A percentile compares a stretch with the other conserved stretches of the same genome.
Conservation (phyloP, 2,888 invertebrate species). For the Cheilosia soror region DNA sequence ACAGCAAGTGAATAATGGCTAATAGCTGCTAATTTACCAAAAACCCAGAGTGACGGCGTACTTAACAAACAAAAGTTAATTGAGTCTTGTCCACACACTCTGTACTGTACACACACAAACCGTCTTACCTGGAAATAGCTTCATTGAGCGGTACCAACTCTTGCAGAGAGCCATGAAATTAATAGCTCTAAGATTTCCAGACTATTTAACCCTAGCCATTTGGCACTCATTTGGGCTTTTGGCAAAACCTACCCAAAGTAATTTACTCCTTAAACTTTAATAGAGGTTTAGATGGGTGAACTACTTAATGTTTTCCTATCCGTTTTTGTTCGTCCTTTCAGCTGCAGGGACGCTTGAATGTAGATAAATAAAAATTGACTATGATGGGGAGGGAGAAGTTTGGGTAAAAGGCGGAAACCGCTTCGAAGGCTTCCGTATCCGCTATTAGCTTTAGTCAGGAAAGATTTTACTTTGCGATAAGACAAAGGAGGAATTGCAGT, state of each 20-base stretch:
- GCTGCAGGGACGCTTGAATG: conserved; percentile 52
- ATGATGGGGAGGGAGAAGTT: conserved; percentile 1
- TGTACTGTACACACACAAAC: not conserved
- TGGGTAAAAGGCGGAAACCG: conserved; percentile 65
- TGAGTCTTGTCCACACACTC: conserved; percentile 58
- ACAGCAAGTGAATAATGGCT: conserved; percentile 40
- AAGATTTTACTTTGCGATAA: conserved; percentile 66
- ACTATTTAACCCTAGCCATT: conserved; percentile 76
- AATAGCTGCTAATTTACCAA: conserved; percentile 70
- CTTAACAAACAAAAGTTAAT: conserved; percentile 75
- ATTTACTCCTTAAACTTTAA: conserved; percentile 72
- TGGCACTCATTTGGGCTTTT: conserved; percentile 59
- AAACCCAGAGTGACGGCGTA: conserved; percentile 16
- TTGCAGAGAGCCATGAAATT: conserved; percentile 51
- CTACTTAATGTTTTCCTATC: conserved; percentile 55
- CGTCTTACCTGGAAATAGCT: conserved; percentile 69
- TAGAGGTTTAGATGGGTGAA: conserved; percentile 65
- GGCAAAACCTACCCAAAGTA: conserved; percentile 62
- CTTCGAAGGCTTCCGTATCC: conserved; percentile 70
- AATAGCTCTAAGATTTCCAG: conserved; percentile 76
- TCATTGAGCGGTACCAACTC: conserved; percentile 71
- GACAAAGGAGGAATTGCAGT: conserved; percentile 41
- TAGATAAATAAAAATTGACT: conserved; percentile 61
- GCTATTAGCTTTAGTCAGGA: conserved; percentile 56
- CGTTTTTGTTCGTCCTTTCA: conserved; percentile 49